Evolutionary conservation across 2,888 invertebrate species (phyloP).

Genomic region (Ophonus ardosiacus): DNA sequence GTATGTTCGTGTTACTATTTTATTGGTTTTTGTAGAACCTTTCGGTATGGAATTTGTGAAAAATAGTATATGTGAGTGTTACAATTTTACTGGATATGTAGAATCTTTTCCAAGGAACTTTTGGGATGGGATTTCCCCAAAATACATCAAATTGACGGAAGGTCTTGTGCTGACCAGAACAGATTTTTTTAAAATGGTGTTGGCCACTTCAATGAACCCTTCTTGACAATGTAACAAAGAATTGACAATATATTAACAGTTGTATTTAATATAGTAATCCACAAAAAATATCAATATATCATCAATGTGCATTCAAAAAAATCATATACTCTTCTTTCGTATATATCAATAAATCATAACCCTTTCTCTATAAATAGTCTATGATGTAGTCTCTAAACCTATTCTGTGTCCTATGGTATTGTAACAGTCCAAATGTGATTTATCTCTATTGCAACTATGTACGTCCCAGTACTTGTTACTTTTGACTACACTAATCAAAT

Average conservation of each 20-base stretch:
- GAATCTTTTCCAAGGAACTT: too few species aligned
- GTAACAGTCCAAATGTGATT: not conserved
- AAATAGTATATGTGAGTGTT: too few species aligned
- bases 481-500: conserved; percentile 39
- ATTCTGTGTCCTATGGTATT: not conserved
- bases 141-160: too few species aligned
- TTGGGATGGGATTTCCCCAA: too few species aligned
- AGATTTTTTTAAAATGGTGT: too few species aligned
- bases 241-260: not conserved
- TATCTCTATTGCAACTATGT: not conserved
- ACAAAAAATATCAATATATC: not conserved
- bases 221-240: too few species aligned
- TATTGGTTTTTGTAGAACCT: too few species aligned
- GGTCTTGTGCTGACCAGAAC: too few species aligned
- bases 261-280: not conserved
- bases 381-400: not conserved
- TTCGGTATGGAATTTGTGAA: too few species aligned
- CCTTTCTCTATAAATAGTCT: not conserved
- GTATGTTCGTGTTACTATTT: too few species aligned
- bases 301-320: not conserved
- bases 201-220: too few species aligned
- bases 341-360: not conserved
- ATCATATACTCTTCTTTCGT: not conserved
- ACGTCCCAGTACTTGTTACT: not conserved
- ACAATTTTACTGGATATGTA: too few species aligned